Conservation (phyloP, 2,113 vertebrate genomes). For the Alethe diademata region DNA sequence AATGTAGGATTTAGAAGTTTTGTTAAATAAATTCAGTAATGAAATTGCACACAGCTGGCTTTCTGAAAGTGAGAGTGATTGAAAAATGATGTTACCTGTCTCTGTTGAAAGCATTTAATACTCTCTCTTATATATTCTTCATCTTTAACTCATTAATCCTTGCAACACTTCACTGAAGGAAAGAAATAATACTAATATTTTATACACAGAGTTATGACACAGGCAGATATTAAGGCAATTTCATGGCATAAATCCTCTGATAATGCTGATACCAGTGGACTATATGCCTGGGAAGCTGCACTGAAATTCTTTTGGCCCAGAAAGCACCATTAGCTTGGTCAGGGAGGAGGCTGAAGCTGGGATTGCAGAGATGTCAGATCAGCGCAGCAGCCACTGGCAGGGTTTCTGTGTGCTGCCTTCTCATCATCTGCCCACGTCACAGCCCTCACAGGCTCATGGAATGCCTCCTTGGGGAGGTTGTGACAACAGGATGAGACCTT, state of each 20-base stretch:
- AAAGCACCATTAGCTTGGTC: neutral
- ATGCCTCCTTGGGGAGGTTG: neutral
- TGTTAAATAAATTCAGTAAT: neutral
- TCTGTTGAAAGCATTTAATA: neutral
- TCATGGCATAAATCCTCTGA: neutral
- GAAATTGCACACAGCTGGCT: rapidly evolving
- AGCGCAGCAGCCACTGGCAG: neutral
- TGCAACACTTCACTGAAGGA: neutral
- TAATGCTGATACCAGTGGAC: neutral
- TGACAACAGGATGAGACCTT: neutral
- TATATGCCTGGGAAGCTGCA: neutral
- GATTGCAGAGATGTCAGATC: neutral
- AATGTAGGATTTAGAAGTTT: neutral
- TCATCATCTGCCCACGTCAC: neutral
- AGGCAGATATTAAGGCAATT: neutral
- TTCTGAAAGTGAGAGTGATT: neutral
- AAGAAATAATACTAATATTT: neutral
- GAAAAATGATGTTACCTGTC: neutral
- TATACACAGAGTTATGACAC: neutral
- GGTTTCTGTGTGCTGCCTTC: neutral
- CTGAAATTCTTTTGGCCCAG: neutral
- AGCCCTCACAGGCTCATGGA: neutral
- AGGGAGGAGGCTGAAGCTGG: neutral
- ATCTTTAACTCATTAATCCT: neutral
- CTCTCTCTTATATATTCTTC: neutral